Evolutionary conservation across 2,888 invertebrate genomes (phyloP), one percentile per base, ranked within the genome.

Genomic region (Scotopteryx bipunctaria): DNA sequence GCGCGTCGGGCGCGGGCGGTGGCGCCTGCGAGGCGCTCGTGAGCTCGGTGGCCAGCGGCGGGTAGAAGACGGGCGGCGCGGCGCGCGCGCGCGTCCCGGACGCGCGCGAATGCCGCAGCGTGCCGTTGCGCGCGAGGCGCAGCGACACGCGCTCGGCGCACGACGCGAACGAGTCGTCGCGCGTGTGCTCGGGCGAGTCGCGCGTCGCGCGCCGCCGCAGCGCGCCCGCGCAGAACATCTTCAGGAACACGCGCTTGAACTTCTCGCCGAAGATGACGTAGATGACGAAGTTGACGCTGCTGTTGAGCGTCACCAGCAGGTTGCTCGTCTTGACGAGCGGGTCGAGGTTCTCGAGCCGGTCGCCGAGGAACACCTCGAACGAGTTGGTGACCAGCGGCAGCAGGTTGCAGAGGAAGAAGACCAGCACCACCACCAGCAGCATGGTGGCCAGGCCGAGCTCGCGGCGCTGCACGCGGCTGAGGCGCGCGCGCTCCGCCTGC

Each of bases 201-300:
- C 73, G 94, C 92, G 66, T 56, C 23, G 67, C 61, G 32, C 74
- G 63, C 92, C 93, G 92, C 49, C 92, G 89, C 63, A 91, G 79
- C 9, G 88, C 86, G 35, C 92, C 86, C 66, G 93, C 94, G 83
- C 95, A 95, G 89, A 95, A 95, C 82, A 95, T 92, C 81, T 94
- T 91, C 63, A 96, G 86, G 81, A 97, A 97, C 61, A 97, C 93
- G 56, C 96, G 92, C 78, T 97, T 96, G 89, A 99, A 99, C 81
- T 99, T 98, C 80, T 98, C 97, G 1, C 99, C 99, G 81, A 99
- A 98, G 63, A 98, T 98, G 62, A 98, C 98, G 90, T 99, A 99
- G 69, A 99, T 98, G 61, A 99, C 94, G 82, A 99, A 99, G 88
- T 99, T 99, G 57, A 98, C 97, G 76, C 98, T 98, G 74, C 98